These are phyloP conservation scores for Ectemnius continuus DNA, from an alignment of 2,888 invertebrate species.

Conservation along the genomic window DNA sequence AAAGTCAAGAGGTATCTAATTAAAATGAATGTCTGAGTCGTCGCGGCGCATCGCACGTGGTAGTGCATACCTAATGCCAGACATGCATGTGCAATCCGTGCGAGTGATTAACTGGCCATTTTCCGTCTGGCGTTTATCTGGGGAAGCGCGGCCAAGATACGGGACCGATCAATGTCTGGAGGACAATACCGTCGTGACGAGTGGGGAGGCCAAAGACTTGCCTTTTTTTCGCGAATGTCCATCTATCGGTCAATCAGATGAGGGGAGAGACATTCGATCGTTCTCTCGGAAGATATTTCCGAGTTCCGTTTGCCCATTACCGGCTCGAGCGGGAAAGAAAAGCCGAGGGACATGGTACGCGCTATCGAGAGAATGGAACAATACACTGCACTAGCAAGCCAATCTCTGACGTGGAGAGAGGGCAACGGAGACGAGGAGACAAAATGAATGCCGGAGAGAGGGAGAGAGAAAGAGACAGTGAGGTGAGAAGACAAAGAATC, in stretches of 20 bases:
- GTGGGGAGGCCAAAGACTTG: too few relatives aligned
- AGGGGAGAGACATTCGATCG: too few relatives aligned
- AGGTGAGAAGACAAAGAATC: slow-evolving; percentile 31
- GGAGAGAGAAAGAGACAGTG: neutral
- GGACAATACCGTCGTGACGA: too few relatives aligned
- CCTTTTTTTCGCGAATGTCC: too few relatives aligned
- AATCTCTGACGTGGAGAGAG: neutral
- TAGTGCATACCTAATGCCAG: slow-evolving; percentile 1
- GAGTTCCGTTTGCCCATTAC: slow-evolving; percentile 10
- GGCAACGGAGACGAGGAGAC: slow-evolving; percentile 17
- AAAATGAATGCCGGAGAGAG: neutral
- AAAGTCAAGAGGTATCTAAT: too few relatives aligned
- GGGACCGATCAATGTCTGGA: too few relatives aligned
- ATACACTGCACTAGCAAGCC: slow-evolving; percentile 12
- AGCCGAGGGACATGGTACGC: neutral
- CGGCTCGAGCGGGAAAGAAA: slow-evolving; percentile 1
- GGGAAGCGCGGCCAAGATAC: too few relatives aligned
- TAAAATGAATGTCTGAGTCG: too few relatives aligned
- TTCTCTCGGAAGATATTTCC: slow-evolving; percentile 7
- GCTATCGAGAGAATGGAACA: slow-evolving; percentile 2
- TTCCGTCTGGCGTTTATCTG: too few relatives aligned
- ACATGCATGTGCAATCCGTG: neutral
- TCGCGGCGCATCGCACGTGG: slow-evolving; percentile 12
- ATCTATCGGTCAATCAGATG: too few relatives aligned
- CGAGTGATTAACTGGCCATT: slow-evolving; percentile 9